Evolutionary conservation across 2,113 vertebrate genomes (phyloP), one percentile per base, ranked within the genome.

Genomic region (Donacobius atricapilla): DNA sequence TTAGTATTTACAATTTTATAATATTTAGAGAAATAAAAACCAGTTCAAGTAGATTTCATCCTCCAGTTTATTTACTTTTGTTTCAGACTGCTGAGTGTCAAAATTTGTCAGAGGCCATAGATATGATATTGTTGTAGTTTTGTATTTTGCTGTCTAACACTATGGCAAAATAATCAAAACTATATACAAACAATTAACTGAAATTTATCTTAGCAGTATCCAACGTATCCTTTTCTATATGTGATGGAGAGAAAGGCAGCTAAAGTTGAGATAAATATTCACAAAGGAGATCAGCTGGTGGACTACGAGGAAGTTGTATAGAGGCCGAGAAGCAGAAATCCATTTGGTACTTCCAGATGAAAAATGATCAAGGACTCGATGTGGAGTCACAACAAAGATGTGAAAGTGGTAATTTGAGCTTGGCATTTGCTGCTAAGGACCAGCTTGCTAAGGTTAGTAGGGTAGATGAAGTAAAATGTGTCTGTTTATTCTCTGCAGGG

Each of bases 341-440:
- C 3, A 1, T 75, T 93, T 83, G 53, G 47, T 72, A 63, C 51
- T 90, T 80, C 28, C 64, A 83, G 63, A 64, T 3, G 13, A 88
- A 72, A 87, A 94, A 86, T 47, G 13, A 77, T 93, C 54, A 77
- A 92, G 94, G 90, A 51, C 70, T 90, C 75, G 84, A 72, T 56
- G 66, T 94, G 78, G 75, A 87, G n/a, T 75, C 73, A 42, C 42
- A 76, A 2, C 44, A 50, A 91, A 73, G 58, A 70, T 83, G 87
- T 94, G 53, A 14, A 95, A 73, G 78, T 73, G 30, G 81, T 93
- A 35, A 80, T 95, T 88, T 94, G 95, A 94, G 47, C 73, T 96
- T 88, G 90, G 53, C 61, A 90, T 94, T 85, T 96, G 87, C 57
- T 92, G 50, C 87, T 73, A 66, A 87, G 33, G 87, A 5, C 82